Conservation (phyloP, 2,113 vertebrate genomes). For the Coptodon bakossiorum region DNA sequence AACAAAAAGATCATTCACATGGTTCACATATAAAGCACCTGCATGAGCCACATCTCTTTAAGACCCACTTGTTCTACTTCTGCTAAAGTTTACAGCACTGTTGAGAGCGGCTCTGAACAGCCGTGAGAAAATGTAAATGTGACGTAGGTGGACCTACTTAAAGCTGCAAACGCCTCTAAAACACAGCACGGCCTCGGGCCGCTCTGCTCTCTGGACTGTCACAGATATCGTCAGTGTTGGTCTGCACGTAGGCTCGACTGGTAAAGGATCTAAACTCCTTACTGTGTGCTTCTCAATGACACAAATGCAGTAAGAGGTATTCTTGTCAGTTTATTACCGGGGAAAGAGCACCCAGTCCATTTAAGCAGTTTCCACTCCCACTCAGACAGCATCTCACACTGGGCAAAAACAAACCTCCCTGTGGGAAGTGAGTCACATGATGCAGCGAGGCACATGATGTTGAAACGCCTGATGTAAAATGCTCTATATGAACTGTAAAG, state of each 20-base stretch:
- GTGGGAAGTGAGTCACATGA: background rate
- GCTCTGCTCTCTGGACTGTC: background rate
- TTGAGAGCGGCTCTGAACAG: background rate
- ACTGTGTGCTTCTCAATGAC: background rate
- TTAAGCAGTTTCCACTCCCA: conserved; percentile 4
- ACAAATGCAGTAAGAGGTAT: background rate
- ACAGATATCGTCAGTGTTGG: background rate
- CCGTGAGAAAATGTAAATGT: background rate
- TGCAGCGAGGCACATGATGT: background rate
- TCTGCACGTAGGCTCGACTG: background rate
- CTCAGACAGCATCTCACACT: background rate
- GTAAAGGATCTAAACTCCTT: background rate
- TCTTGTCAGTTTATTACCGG: background rate
- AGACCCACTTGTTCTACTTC: background rate
- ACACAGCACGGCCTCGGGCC: background rate
- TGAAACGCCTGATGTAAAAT: background rate
- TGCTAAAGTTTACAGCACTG: background rate
- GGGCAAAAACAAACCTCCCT: conserved; percentile 4
- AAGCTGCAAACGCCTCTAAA: background rate
- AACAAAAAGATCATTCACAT: background rate
- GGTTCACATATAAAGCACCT: background rate
- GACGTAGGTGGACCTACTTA: background rate
- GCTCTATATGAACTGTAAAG: background rate
- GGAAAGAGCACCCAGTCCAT: background rate
- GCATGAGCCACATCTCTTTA: background rate